These are phyloP conservation scores for Aelia acuminata DNA, from an alignment of 2,888 invertebrate species.

Conservation along the genomic window DNA sequence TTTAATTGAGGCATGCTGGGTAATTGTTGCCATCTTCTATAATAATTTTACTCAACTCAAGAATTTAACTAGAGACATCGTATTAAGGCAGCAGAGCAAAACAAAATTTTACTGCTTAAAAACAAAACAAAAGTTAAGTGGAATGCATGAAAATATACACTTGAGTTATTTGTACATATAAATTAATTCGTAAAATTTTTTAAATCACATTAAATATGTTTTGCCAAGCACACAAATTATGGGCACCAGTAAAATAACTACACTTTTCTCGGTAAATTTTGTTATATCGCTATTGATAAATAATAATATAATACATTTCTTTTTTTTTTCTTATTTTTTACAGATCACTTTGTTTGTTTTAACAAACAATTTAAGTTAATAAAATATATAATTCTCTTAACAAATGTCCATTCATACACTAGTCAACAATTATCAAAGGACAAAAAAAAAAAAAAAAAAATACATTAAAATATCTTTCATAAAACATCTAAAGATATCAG, in stretches of 20 bases:
- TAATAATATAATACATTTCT: neutral
- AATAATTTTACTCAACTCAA: neutral
- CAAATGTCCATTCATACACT: slow-evolving; percentile 41
- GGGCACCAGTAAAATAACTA: slow-evolving; percentile 11
- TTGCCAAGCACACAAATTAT: neutral
- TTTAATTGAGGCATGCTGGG: slow-evolving; percentile 34
- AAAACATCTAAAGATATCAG: slow-evolving; percentile 30
- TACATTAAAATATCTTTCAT: slow-evolving; percentile 30
- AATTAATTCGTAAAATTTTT: neutral
- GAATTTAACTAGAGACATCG: neutral
- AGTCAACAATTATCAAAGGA: slow-evolving; percentile 45
- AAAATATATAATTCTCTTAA: slow-evolving; percentile 46
- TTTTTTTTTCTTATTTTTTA: neutral
- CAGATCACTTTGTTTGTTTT: slow-evolving; percentile 20
- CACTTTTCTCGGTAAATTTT: neutral
- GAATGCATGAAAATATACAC: neutral
- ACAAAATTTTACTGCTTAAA: neutral
- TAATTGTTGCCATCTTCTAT: slow-evolving; percentile 8
- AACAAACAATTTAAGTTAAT: slow-evolving; percentile 34
- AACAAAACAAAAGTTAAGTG: neutral
- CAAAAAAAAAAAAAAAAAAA: no score
- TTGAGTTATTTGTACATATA: neutral
- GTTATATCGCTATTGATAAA: neutral
- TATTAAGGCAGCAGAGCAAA: neutral
- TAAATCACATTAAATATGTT: slow-evolving; percentile 5